Percentiles rank a stretch among this genome's conserved stretches.
Evolutionary conservation across 2,797 vertebrate species (phyloP).

Genomic region (Melanotaenia maccullochi): DNA sequence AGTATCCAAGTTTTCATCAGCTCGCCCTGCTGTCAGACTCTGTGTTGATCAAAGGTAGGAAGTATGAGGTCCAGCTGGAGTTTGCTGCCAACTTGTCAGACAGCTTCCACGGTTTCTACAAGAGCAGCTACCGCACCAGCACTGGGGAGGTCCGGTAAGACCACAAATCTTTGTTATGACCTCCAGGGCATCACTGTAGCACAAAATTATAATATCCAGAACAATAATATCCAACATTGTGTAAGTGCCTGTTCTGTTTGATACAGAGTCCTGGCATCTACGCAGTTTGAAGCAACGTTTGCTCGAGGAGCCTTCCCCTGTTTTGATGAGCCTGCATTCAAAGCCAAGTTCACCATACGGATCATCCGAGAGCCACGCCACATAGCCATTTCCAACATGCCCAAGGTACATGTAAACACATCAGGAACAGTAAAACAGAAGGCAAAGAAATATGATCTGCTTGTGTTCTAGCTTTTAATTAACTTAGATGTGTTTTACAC

Average conservation of each 20-base stretch:
- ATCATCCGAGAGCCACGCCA: conserved; percentile 86
- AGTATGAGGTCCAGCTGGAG: conserved; percentile 82
- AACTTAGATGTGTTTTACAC: neutral
- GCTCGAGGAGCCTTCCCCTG: conserved; percentile 92
- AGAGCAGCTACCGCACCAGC: conserved; percentile 88
- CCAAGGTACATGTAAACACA: conserved; percentile 76
- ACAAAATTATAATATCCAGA: neutral
- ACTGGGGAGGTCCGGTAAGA: conserved; percentile 87
- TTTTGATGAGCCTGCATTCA: conserved; percentile 93
- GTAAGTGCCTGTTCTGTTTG: neutral
- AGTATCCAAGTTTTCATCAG: conserved; percentile 84
- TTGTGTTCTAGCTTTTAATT: neutral
- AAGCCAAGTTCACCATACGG: conserved; percentile 88
- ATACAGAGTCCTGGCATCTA: conserved; percentile 86
- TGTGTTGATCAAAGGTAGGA: conserved; percentile 75
- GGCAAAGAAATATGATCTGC: neutral
- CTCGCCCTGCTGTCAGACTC: conserved; percentile 82
- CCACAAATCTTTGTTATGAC: neutral
- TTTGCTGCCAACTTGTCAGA: conserved; percentile 88
- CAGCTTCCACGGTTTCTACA: conserved; percentile 91
- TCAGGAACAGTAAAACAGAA: neutral
- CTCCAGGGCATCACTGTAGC: neutral
- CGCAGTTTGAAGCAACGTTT: conserved; percentile 91
- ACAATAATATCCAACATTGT: neutral
- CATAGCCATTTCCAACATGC: conserved; percentile 91